phyloP scores from a whole-genome alignment of 1,140 invertebrate species.

The Papilio glaucus region DNA sequence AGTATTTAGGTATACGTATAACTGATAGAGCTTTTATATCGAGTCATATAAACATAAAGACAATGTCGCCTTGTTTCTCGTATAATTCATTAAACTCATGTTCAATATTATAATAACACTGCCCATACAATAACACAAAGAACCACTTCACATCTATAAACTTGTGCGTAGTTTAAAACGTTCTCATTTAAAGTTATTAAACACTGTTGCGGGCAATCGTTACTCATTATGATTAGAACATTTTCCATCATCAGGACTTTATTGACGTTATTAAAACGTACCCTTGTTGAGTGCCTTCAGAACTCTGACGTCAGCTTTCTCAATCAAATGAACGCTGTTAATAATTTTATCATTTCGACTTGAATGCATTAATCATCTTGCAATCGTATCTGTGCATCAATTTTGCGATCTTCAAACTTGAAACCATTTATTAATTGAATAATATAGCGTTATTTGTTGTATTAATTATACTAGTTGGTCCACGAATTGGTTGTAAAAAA shows the following conservation, averaged over 20 bases:
- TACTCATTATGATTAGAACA: constrained; percentile 44
- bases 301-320: constrained; percentile 68
- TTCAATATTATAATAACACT: constrained; percentile 23
- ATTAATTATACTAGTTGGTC: too few species aligned
- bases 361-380: constrained; percentile 31
- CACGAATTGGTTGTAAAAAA: too few species aligned
- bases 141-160: constrained; percentile 23
- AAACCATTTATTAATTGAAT: not conserved
- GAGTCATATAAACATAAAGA: not conserved
- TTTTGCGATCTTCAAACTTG: not conserved
- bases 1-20: too few species aligned
- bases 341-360: constrained; percentile 48
- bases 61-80: constrained; percentile 12
- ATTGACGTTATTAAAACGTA: constrained; percentile 62
- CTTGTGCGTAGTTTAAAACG: constrained; percentile 24
- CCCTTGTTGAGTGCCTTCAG: constrained; percentile 61
- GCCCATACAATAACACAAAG: constrained; percentile 1
- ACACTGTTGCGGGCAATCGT: constrained; percentile 51
- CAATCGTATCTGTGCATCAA: not conserved
- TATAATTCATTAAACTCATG: not conserved
- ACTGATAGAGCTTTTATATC: too few species aligned
- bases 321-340: constrained; percentile 43
- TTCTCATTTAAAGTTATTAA: constrained; percentile 41
- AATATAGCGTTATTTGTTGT: not conserved
- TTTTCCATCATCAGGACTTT: constrained; percentile 46